A percentile compares a stretch with the other conserved stretches of the same genome.
Evolutionary conservation across 2,113 vertebrate species (phyloP).

Genomic region (Paedocypris sp.): DNA sequence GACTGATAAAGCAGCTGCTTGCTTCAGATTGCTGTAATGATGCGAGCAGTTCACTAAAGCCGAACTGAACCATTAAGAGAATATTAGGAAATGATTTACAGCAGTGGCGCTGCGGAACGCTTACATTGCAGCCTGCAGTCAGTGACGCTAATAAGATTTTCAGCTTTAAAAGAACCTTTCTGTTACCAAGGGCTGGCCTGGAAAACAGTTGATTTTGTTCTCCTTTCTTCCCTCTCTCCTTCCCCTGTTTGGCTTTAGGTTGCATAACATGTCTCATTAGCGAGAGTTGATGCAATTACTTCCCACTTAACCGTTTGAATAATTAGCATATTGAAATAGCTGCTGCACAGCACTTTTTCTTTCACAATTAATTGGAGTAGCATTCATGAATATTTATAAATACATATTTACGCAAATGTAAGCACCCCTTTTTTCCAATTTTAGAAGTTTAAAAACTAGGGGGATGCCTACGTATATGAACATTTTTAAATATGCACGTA

Average conservation of each 20-base stretch:
- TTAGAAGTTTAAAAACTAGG: too few species aligned
- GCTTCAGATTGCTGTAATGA: constrained; percentile 57
- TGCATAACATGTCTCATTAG: constrained; percentile 1
- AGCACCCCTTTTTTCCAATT: too few species aligned
- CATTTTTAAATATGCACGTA: too few species aligned
- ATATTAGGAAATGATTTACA: constrained; percentile 58
- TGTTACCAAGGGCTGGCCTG: constrained; percentile 19
- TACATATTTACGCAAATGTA: too few species aligned
- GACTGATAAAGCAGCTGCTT: too few species aligned
- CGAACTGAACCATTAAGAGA: constrained; percentile 50
- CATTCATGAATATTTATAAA: too few species aligned
- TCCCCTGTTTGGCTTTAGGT: neutral
- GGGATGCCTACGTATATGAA: too few species aligned
- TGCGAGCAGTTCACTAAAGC: constrained; percentile 47
- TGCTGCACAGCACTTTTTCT: too few species aligned
- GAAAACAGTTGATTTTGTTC: neutral
- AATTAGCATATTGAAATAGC: too few species aligned
- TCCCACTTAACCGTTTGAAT: too few species aligned
- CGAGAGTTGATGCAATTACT: too few species aligned
- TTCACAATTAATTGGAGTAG: too few species aligned
- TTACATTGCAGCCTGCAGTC: constrained; percentile 18
- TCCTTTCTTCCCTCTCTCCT: neutral
- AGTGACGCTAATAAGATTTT: constrained; percentile 46
- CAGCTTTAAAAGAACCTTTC: constrained; percentile 29
- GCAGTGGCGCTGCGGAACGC: constrained; percentile 35